Base-by-base conservation (phyloP, 2,113 vertebrate species). In the Rhineura floridana region DNA sequence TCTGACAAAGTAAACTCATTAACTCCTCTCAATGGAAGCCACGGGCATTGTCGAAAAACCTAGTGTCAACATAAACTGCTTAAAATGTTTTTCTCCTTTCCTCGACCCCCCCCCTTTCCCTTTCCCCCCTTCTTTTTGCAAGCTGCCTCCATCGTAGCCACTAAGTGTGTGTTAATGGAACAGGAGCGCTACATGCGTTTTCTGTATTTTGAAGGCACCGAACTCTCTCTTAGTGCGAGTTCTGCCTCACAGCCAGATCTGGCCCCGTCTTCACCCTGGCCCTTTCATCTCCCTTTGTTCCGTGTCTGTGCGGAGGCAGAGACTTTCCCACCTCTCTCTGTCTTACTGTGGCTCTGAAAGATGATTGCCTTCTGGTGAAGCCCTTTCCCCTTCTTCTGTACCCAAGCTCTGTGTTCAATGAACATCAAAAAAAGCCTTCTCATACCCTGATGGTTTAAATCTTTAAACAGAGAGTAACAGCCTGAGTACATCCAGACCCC, bases 381-480 rank as follows among this genome's bases (percentile, higher is more conserved):
- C 97, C 97, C 97, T 98, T 97, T 97, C 97, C 95, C 97, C 97
- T 97, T 97, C 97, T 97, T 97, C 97, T 98, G 97, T 97, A 98
- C 98, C 98, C 97, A 95, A 94, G 97, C 98, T 98, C 97, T 97
- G 94, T 98, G 98, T 98, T 98, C 98, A 98, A 97, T 98, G 98
- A 98, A 98, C 98, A 98, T 99, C 98, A 99, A 99, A 99, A n/a
- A 59, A 98, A 97, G 97, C 97, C 97, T 97, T 97, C 98, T 98
- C 98, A 97, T 97, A 98, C 98, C 98, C 98, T 97, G 95, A 98
- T 98, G 98, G 98, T 98, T 99, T 99, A 98, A 99, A 99, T 99
- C 98, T 99, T 99, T 99, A 98, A 99, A 99, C 98, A 98, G 98
- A 98, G 98, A 98, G 98, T 98, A 99, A 98, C 98, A 99, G 98